phyloP scores from a whole-genome alignment of 2,113 vertebrate species.

The Rhinoderma darwinii region DNA sequence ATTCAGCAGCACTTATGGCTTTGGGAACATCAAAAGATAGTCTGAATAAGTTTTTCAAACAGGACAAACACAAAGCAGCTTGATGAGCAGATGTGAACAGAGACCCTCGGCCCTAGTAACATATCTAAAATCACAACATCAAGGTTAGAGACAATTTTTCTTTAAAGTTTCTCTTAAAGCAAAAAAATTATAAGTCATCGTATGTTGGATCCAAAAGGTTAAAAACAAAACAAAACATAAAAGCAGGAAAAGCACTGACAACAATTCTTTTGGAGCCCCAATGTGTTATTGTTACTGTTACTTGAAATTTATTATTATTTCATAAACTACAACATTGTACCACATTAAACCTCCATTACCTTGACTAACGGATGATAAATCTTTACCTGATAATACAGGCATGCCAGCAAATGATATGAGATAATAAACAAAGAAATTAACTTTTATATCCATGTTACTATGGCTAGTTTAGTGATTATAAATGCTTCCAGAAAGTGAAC shows the following conservation, averaged over 20 bases:
- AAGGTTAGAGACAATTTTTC: slow-evolving; percentile 42
- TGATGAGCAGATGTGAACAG: slow-evolving; percentile 1
- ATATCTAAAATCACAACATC: slow-evolving; percentile 27
- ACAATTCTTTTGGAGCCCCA: slow-evolving; percentile 2
- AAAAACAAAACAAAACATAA: slow-evolving; percentile 30
- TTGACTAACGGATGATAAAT: slow-evolving; percentile 13
- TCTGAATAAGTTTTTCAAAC: slow-evolving; percentile 28
- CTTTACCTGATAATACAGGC: background rate
- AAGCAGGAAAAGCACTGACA: slow-evolving; percentile 1
- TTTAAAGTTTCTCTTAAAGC: slow-evolving; percentile 34
- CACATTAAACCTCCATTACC: slow-evolving; percentile 34
- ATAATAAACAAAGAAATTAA: background rate
- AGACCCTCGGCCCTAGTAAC: slow-evolving; percentile 15
- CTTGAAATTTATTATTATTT: slow-evolving; percentile 48
- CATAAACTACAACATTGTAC: slow-evolving; percentile 11
- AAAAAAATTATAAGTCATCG: slow-evolving; percentile 37
- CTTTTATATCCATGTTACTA: background rate
- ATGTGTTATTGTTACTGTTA: slow-evolving; percentile 27
- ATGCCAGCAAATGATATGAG: background rate
- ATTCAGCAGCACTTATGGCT: slow-evolving; percentile 22
- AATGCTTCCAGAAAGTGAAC: background rate
- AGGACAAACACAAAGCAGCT: slow-evolving; percentile 20
- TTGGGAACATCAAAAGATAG: background rate
- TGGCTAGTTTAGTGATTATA: background rate
- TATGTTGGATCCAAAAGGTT: slow-evolving; percentile 26